These are phyloP conservation scores for Nemapogon koenigi DNA, from an alignment of 2,888 invertebrate species.

Conservation along the genomic window DNA sequence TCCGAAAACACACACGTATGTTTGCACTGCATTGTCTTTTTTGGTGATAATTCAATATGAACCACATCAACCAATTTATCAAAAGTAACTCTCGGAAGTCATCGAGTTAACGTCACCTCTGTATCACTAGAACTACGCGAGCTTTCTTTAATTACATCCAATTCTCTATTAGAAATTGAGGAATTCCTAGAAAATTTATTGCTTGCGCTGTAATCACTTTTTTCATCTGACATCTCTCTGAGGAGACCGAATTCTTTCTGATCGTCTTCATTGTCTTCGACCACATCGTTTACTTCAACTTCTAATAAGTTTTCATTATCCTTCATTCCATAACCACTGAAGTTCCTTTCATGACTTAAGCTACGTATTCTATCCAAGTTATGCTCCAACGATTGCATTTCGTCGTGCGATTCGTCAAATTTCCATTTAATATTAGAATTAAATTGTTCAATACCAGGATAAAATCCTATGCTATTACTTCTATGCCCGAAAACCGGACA, in stretches of 20 bases:
- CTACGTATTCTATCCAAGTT: constrained; percentile 58
- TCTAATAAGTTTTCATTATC: constrained; percentile 49
- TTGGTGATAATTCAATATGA: constrained; percentile 40
- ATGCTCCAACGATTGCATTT: constrained; percentile 49
- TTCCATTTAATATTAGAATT: constrained; percentile 58
- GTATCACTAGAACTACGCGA: constrained; percentile 61
- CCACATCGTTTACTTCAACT: constrained; percentile 49
- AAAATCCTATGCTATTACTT: constrained; percentile 58
- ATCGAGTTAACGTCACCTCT: constrained; percentile 59
- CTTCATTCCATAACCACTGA: constrained; percentile 37
- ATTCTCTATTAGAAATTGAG: constrained; percentile 54
- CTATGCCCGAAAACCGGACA: constrained; percentile 62
- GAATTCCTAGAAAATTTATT: constrained; percentile 57
- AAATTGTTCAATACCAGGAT: constrained; percentile 56
- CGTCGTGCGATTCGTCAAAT: constrained; percentile 47
- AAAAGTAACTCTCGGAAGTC: constrained; percentile 57
- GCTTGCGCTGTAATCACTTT: constrained; percentile 42
- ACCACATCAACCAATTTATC: constrained; percentile 48
- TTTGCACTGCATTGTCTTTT: constrained; percentile 7
- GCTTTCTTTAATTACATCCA: constrained; percentile 60
- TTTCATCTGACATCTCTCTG: constrained; percentile 45
- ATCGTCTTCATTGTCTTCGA: constrained; percentile 45
- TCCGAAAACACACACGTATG: constrained; percentile 14
- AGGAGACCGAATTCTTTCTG: constrained; percentile 35
- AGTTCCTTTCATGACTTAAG: constrained; percentile 49